Evolutionary conservation across 2,113 vertebrate genomes (phyloP).

Genomic region (Ciconia maguari): DNA sequence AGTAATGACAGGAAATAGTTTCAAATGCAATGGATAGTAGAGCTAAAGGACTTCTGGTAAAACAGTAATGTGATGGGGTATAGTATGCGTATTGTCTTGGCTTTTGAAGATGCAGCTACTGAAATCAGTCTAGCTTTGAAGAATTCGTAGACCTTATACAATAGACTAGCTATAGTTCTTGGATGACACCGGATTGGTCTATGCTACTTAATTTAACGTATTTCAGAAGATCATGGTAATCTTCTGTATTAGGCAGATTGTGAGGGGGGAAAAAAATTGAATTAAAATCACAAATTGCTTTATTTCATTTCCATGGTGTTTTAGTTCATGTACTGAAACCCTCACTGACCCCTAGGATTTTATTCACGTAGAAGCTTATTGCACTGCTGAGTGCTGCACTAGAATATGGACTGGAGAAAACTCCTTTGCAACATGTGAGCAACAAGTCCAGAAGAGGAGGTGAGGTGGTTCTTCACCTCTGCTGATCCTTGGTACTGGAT

Average conservation of each 20-base stretch:
- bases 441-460: neutral
- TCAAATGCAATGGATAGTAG: neutral
- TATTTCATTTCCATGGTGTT: neutral
- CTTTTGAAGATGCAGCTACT: neutral
- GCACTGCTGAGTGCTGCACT: neutral
- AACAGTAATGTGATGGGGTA: neutral
- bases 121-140: neutral
- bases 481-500: neutral
- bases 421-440: neutral
- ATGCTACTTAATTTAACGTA: neutral
- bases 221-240: neutral
- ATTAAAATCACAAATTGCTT: neutral
- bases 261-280: neutral
- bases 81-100: neutral
- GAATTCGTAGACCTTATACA: neutral
- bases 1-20: neutral
- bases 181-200: neutral
- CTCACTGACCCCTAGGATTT: neutral
- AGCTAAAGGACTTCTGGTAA: neutral
- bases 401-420: neutral
- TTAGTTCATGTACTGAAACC: neutral
- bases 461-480: neutral
- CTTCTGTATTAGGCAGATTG: neutral
- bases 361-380: neutral
- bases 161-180: neutral